A percentile compares a stretch with the other conserved stretches of the same genome.
Evolutionary conservation across 2,113 vertebrate genomes (phyloP).

Genomic region (Sinocyclocheilus rhinocerous): DNA sequence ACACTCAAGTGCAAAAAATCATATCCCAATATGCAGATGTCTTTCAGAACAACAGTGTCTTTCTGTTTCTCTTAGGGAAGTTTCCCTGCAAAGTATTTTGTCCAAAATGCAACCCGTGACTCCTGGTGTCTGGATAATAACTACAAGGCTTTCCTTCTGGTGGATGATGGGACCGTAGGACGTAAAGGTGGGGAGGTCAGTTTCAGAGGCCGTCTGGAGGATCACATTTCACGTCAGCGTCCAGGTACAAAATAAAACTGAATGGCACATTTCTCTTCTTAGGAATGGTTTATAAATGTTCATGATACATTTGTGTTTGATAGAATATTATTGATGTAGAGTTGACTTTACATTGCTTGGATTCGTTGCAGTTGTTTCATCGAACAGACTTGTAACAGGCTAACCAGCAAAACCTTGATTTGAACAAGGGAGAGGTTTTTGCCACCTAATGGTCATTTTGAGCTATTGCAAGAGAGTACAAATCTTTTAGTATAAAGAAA

Average conservation of each 20-base stretch:
- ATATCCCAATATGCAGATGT: not conserved
- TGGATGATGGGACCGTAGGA: conserved; percentile 84
- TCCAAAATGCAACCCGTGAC: conserved; percentile 61
- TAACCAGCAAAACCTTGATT: not conserved
- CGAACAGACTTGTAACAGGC: too few species aligned
- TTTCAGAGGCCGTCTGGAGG: conserved; percentile 82
- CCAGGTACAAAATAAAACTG: conserved; percentile 69
- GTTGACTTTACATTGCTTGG: too few species aligned
- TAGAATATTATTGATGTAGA: not conserved
- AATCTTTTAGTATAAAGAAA: not conserved
- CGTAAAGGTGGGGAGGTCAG: conserved; percentile 75
- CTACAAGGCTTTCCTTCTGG: conserved; percentile 87
- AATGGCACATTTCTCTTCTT: not conserved
- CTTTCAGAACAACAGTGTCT: not conserved
- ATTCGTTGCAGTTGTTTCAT: too few species aligned
- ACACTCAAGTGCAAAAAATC: too few species aligned
- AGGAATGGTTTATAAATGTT: not conserved
- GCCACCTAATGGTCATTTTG: not conserved
- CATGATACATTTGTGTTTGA: not conserved
- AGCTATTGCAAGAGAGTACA: not conserved
- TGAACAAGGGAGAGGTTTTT: not conserved
- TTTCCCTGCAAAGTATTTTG: conserved; percentile 80
- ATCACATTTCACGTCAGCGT: conserved; percentile 82
- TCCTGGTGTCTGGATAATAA: conserved; percentile 83
- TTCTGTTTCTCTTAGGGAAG: conserved; percentile 74